Evolutionary conservation across 2,888 invertebrate species (phyloP).

Genomic region (Plebejus anna): DNA sequence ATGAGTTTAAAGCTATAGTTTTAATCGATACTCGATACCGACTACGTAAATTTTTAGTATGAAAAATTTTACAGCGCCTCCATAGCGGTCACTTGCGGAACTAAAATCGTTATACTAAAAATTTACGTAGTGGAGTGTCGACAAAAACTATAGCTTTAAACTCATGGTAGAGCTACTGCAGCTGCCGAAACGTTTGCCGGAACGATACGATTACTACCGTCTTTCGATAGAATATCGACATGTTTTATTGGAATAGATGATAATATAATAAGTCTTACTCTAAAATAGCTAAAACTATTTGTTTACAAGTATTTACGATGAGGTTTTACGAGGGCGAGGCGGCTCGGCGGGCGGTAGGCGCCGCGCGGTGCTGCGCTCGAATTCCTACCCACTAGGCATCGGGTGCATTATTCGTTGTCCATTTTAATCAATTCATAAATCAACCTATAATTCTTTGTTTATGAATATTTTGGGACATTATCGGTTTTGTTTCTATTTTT

Average conservation of each 20-base stretch:
- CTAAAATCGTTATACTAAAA: too few relatives aligned
- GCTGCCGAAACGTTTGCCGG: neutral
- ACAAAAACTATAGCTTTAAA: too few relatives aligned
- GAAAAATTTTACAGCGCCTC: too few relatives aligned
- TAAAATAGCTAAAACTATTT: conserved; percentile 17
- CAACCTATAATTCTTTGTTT: conserved; percentile 24
- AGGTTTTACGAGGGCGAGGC: conserved; percentile 28
- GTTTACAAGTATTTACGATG: conserved; percentile 26
- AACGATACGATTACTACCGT: neutral
- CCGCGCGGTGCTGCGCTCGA: conserved; percentile 38
- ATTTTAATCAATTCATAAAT: conserved; percentile 31
- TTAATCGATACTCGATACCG: too few relatives aligned
- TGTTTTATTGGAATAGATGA: neutral
- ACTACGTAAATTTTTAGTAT: too few relatives aligned
- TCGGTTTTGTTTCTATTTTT: neutral
- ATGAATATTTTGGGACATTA: conserved; percentile 25
- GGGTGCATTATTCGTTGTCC: conserved; percentile 29
- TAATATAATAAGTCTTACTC: conserved; percentile 1
- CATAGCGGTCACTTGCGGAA: too few relatives aligned
- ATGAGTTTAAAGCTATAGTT: too few relatives aligned
- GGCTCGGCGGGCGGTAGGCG: conserved; percentile 47
- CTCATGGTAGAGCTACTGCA: too few relatives aligned
- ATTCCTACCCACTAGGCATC: conserved; percentile 32
- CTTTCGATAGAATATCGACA: neutral
- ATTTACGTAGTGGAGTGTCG: too few relatives aligned